Percentiles rank a stretch among this genome's conserved stretches.
These are phyloP conservation scores for Columbina picui DNA, from an alignment of 2,113 vertebrate species.

Conservation along the genomic window DNA sequence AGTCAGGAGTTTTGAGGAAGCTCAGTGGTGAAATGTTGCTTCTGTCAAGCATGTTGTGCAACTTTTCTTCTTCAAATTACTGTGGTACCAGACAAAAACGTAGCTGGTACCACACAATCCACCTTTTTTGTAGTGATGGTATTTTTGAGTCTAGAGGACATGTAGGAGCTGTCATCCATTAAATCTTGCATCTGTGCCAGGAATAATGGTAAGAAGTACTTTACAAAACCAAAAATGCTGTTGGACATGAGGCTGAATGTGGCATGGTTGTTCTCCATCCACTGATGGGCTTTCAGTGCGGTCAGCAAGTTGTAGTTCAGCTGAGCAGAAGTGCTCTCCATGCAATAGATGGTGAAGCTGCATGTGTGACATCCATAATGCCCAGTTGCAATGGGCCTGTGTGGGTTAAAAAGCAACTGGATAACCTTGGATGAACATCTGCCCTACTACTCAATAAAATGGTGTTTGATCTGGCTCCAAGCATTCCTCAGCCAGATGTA, in stretches of 20 bases:
- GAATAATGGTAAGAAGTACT: not conserved
- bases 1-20: not conserved
- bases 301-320: not conserved
- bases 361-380: not conserved
- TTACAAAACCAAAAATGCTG: not conserved
- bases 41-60: not conserved
- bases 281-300: not conserved
- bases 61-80: not conserved
- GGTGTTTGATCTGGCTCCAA: not conserved
- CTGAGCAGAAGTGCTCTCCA: not conserved
- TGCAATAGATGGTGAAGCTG: rapidly evolving
- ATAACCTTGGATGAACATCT: not conserved
- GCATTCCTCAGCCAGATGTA: not conserved
- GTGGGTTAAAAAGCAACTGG: not conserved
- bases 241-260: not conserved
- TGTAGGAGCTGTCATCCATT: rapidly evolving
- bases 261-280: not conserved
- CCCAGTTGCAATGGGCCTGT: not conserved
- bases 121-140: not conserved
- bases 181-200: not conserved
- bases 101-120: not conserved
- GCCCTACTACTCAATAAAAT: not conserved
- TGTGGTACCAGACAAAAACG: not conserved
- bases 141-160: not conserved
- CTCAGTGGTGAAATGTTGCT: not conserved